Evolutionary conservation across 2,113 vertebrate genomes (phyloP), one percentile per base, ranked within the genome.

Genomic region (Eleginops maclovinus): DNA sequence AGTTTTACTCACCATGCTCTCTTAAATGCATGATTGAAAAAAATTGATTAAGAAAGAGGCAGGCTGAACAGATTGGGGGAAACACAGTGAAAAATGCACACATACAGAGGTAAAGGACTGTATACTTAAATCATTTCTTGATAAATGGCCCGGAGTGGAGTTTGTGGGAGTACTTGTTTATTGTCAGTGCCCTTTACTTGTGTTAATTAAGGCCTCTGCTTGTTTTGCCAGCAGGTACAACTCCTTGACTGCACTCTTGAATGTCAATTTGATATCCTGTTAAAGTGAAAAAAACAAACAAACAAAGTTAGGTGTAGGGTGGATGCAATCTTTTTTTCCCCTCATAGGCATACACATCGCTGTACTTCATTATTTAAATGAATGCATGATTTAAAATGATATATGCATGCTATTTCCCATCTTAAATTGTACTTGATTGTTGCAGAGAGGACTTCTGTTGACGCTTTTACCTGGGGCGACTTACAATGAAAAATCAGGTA

Each of bases 131-230:
- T 44, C 15, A 59, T 63, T 54, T 21, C 26, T 60, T 53, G 21
- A 75, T 70, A 56, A 61, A 77, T 65, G 69, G 54, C 81, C 62
- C 43, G 36, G n/a, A 72, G 49, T 51, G 12, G 24, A 53, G 55
- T 72, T 43, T 66, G 60, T 71, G 67, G 66, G 56, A 44, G 62
- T 28, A 56, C 44, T 65, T 74, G 54, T 70, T 69, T 79, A 44
- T 43, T 56, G 28, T 66, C 58, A 53, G 54, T 66, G 59, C 31
- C 44, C 56, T 77, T 73, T 56, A 66, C 9, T 40, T 69, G 28
- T 55, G 19, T 74, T 72, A 70, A 79, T 77, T 84, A 72, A 72
- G 40, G 55, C 31, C 15, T 62, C 43, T 77, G 51, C 49, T 62
- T 3, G 0, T 56, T 70, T 54, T 70, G 65, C 72, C 62, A 68